Evolutionary conservation across 2,113 vertebrate species (phyloP), one percentile per base, ranked within the genome.

Genomic region (Rhizomys pruinosus): DNA sequence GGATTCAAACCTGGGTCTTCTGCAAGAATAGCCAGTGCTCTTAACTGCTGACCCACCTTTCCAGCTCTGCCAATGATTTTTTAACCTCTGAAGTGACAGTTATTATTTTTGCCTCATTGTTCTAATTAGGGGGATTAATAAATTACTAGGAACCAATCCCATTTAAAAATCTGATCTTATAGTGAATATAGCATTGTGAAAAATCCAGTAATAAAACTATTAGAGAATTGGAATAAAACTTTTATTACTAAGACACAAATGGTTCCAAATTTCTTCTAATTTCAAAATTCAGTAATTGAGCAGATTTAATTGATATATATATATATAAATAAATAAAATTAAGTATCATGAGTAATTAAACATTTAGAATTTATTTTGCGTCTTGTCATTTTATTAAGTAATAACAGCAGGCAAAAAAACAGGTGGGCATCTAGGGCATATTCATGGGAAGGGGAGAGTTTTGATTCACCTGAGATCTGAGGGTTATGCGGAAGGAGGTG

Each of bases 151-250:
- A 92, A 63, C 64, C n/a, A 13, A 34, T 34, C 15, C 17, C 39
- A 69, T 47, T 68, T 57, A 92, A 92, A 84, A 59, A 55, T 63
- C 17, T 73, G 9, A 90, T 79, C 37, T 93, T 84, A 55, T 39
- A 63, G 11, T 52, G 20, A 91, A 23, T 59, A 4, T 39, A 91
- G 55, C 32, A 55, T 90, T 15, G 25, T 66, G 47, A 84, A 42
- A 89, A 89, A 74, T 3, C 44, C 66, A 59, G 11, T 64, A 77
- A 69, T 39, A 63, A 81, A 91, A 66, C 16, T 44, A 17, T 9
- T 64, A 64, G 23, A 44, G 34, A 22, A 91, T 4, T 20, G 23
- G 57, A 78, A 69, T 44, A 59, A 59, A 78, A n/a, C 34, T 55
- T 66, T 17, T 69, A 13, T 57, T 37, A 25, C n/a, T 79, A 32